Evolutionary conservation across 1,140 invertebrate genomes (phyloP), one percentile per base, ranked within the genome.

Genomic region (Drosophila nigrodunni): DNA sequence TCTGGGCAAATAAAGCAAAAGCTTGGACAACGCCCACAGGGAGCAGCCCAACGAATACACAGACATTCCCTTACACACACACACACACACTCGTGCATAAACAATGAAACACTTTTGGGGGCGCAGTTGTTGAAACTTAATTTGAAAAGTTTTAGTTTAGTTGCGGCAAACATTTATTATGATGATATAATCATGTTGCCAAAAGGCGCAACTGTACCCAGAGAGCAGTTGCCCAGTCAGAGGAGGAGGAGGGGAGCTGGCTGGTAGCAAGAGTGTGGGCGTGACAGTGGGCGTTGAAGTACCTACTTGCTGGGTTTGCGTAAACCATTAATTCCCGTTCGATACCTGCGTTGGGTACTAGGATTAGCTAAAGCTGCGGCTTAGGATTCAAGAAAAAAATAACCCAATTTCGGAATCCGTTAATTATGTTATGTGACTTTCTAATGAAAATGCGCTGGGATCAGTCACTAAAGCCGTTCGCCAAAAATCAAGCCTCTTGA

Each of bases 141-240:
- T 89, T 89, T 88, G 85, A 88, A 88, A 89, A 89, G 78, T 89
- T 89, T 90, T 74, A 71, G 81, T 86, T 85, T 79, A 54, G 87
- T 74, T 73, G 59, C 75, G 78, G 54, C 67, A 79, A 81, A 85
- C 86, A 90, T 90, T 90, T 89, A 89, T 89, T 90, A 89, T 89
- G 86, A 89, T 89, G 86, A 90, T 89, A 89, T 90, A 89, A 89
- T 89, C 85, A 89, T 80, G 75, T 60, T 62, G 67, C 70, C 68
- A 37, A 50, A 69, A 55, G 62, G 50, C 70, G 67, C 82, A 77
- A 87, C 82, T 87, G 82, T 87, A 87, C 82, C 57, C 52, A 50
- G 11, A 47, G 52, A 41, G 65, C 39, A 44, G 30, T 49, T 35
- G 8, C 13, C 21, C 5, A 11, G 21, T 11, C 25, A 2, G 37